These are phyloP conservation scores for Zoanthus solanderi DNA, from an alignment of 92 coral and sea anemone species.

Conservation along the genomic window DNA sequence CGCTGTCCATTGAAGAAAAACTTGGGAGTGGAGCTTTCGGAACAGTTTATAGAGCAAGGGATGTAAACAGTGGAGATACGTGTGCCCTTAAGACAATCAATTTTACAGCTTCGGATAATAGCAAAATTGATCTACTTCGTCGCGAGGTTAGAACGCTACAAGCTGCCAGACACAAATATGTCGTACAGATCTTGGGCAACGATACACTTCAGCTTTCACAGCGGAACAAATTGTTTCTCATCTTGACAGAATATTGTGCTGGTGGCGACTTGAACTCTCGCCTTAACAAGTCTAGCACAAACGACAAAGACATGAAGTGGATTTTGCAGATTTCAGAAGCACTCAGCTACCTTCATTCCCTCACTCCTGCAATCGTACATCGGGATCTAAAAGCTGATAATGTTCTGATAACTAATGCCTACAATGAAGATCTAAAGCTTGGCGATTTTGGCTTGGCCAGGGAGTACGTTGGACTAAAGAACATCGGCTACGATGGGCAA, in stretches of 20 bases:
- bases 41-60: slow-evolving; percentile 60
- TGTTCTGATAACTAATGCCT: slow-evolving; percentile 62
- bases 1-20: slow-evolving; percentile 31
- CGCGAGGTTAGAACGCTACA: slow-evolving; percentile 58
- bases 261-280: slow-evolving; percentile 77
- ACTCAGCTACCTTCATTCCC: slow-evolving; percentile 39
- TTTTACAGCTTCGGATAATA: not conserved
- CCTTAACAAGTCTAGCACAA: slow-evolving; percentile 52
- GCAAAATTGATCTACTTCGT: not conserved
- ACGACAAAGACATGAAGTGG: slow-evolving; percentile 65
- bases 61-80: not conserved
- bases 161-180: slow-evolving; percentile 46
- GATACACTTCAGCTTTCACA: slow-evolving; percentile 41
- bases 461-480: slow-evolving; percentile 61
- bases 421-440: slow-evolving; percentile 71
- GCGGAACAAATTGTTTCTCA: slow-evolving; percentile 41
- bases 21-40: slow-evolving; percentile 83
- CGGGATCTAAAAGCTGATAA: slow-evolving; percentile 44
- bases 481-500: not conserved
- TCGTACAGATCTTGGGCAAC: slow-evolving; percentile 34
- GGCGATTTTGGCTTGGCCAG: slow-evolving; percentile 95
- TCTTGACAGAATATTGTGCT: slow-evolving; percentile 77
- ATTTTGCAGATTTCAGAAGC: slow-evolving; percentile 84
- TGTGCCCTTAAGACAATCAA: slow-evolving; percentile 71
- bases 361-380: slow-evolving; percentile 17